Percentiles rank a stretch among this genome's conserved stretches.
Evolutionary conservation across 2,888 invertebrate species (phyloP).

Genomic region (Troilus luridus): DNA sequence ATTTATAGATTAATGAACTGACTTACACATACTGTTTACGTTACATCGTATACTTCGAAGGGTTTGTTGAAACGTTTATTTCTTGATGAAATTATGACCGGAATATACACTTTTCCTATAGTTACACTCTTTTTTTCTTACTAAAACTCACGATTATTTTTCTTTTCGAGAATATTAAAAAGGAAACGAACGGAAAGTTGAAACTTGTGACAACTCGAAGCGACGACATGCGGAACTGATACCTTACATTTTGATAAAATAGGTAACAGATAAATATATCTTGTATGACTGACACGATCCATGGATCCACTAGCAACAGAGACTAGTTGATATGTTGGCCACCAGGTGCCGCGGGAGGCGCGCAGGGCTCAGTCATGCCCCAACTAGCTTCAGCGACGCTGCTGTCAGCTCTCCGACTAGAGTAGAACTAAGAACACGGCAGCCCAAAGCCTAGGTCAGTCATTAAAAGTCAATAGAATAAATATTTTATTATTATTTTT

Average conservation of each 20-base stretch:
- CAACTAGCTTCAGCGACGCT: neutral
- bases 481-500: neutral
- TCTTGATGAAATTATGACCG: too few relatives aligned
- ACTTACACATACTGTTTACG: too few relatives aligned
- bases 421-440: constrained; percentile 47
- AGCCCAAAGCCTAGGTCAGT: constrained; percentile 49
- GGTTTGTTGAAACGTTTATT: too few relatives aligned
- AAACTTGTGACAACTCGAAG: too few relatives aligned
- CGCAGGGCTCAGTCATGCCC: neutral
- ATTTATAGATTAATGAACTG: too few relatives aligned
- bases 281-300: neutral
- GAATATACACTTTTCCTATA: too few relatives aligned
- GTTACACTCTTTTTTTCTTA: too few relatives aligned
- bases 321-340: neutral
- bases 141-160: too few relatives aligned
- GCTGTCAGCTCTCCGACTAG: constrained; percentile 10
- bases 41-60: too few relatives aligned
- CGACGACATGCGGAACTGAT: too few relatives aligned
- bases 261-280: neutral
- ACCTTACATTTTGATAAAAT: neutral
- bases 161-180: too few relatives aligned
- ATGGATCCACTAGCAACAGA: neutral
- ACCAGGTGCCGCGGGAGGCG: neutral
- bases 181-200: too few relatives aligned
- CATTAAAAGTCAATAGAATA: neutral